A percentile compares a stretch with the other conserved stretches of the same genome.
These are phyloP conservation scores for Burhinus oedicnemus DNA, from an alignment of 2,113 vertebrate genomes.

Conservation along the genomic window DNA sequence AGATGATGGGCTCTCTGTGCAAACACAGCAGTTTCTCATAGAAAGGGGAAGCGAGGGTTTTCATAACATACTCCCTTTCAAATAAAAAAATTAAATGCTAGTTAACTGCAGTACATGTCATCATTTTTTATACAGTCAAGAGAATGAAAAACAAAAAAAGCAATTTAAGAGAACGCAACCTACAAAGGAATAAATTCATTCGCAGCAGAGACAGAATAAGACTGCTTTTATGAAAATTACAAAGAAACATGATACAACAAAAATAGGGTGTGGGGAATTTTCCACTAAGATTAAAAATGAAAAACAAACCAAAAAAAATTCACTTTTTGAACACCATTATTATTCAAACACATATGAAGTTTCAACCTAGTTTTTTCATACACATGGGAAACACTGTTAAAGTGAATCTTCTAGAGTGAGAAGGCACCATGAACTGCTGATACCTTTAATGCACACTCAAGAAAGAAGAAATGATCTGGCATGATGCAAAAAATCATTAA, in stretches of 20 bases:
- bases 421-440: slow-evolving; percentile 47
- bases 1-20: slow-evolving; percentile 37
- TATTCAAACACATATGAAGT: slow-evolving; percentile 62
- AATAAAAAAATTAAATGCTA: slow-evolving; percentile 55
- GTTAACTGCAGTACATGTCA: slow-evolving; percentile 56
- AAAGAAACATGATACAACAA: slow-evolving; percentile 33
- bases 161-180: slow-evolving; percentile 63
- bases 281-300: slow-evolving; percentile 51
- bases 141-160: slow-evolving; percentile 32
- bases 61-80: slow-evolving; percentile 51
- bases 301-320: slow-evolving; percentile 34
- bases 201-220: slow-evolving; percentile 53
- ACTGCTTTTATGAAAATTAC: slow-evolving; percentile 63
- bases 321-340: slow-evolving; percentile 60
- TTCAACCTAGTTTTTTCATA: slow-evolving; percentile 42
- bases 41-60: slow-evolving; percentile 1
- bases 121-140: slow-evolving; percentile 55
- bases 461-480: slow-evolving; percentile 66
- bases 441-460: slow-evolving; percentile 67
- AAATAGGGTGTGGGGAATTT: slow-evolving; percentile 11
- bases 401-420: slow-evolving; percentile 52
- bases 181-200: slow-evolving; percentile 72
- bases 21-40: neutral
- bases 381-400: slow-evolving; percentile 58
- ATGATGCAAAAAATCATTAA: slow-evolving; percentile 65